These are phyloP conservation scores for Kryptolebias marmoratus DNA, from an alignment of 2,113 vertebrate species.

Conservation along the genomic window DNA sequence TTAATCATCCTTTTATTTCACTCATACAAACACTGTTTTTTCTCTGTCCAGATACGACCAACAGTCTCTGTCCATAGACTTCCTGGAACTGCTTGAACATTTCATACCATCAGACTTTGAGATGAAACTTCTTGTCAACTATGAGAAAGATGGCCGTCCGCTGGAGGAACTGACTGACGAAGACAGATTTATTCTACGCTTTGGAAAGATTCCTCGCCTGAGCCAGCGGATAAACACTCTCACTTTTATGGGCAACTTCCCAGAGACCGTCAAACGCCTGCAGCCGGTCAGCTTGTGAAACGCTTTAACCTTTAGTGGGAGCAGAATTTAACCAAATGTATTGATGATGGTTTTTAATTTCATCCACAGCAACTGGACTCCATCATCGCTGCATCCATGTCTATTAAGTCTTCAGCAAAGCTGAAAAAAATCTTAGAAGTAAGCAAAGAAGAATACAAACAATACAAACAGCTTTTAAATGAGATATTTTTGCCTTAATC, in stretches of 20 bases:
- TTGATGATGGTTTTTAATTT: constrained; percentile 16
- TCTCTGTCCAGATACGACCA: constrained; percentile 86
- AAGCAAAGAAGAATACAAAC: constrained; percentile 38
- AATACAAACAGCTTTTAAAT: background rate
- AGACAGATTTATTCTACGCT: constrained; percentile 90
- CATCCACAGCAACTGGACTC: constrained; percentile 90
- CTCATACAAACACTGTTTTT: background rate
- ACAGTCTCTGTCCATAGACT: constrained; percentile 88
- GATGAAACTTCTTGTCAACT: constrained; percentile 87
- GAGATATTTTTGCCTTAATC: background rate
- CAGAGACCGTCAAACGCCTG: constrained; percentile 86
- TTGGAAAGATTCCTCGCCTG: constrained; percentile 92
- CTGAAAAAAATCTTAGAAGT: constrained; percentile 96
- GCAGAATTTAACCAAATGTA: background rate
- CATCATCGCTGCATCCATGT: constrained; percentile 93
- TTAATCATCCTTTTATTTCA: background rate
- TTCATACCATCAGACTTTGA: constrained; percentile 94
- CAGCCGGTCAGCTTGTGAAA: constrained; percentile 84
- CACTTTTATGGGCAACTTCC: constrained; percentile 95
- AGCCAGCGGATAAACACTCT: constrained; percentile 89
- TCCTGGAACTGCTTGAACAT: constrained; percentile 91
- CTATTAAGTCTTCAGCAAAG: constrained; percentile 92
- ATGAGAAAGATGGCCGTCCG: constrained; percentile 86
- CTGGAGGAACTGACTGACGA: constrained; percentile 87
- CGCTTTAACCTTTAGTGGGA: background rate